Evolutionary conservation across 2,113 vertebrate genomes (phyloP), one percentile per base, ranked within the genome.

Genomic region (Notechis scutatus): DNA sequence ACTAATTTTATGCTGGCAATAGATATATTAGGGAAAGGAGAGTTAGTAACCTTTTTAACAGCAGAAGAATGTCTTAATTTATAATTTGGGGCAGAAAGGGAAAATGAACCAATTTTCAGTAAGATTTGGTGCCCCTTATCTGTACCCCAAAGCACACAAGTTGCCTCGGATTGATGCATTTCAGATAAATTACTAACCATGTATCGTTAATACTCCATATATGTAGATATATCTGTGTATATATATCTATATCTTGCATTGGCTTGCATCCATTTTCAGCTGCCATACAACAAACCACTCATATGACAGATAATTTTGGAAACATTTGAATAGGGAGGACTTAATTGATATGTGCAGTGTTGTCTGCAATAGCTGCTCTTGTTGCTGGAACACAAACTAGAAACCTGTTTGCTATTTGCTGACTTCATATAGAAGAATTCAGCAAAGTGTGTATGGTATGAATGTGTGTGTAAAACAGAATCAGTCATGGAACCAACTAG

Each of bases 271-370:
- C 56, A 61, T 97, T 96, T 96, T 94, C 95, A 96, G 94, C 94
- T 96, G 96, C 95, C 96, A 89, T 93, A 94, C 93, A 94, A 94
- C 39, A 86, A 97, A 95, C 92, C 92, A 69, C 93, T 96, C 93
- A 92, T 95, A 96, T 92, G 90, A 93, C 94, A 91, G 90, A 93
- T 94, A 92, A 94, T 95, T 94, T 88, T 92, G 93, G 97, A 95
- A 95, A 96, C 90, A 95, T 96, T 94, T 96, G 95, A 98, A 97
- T 97, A 98, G 97, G 97, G 97, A 97, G 97, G 96, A 97, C 95
- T 97, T 96, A 96, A 97, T 93, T 95, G 95, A 97, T 96, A 93
- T 94, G 95, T 95, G 96, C 96, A 97, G 97, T 97, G 95, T 93
- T 96, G 94, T 96, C 96, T 96, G 94, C 47, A 94, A 96, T 97